Conservation (phyloP, 2,113 vertebrate genomes). For the Amblyornis subalaris region DNA sequence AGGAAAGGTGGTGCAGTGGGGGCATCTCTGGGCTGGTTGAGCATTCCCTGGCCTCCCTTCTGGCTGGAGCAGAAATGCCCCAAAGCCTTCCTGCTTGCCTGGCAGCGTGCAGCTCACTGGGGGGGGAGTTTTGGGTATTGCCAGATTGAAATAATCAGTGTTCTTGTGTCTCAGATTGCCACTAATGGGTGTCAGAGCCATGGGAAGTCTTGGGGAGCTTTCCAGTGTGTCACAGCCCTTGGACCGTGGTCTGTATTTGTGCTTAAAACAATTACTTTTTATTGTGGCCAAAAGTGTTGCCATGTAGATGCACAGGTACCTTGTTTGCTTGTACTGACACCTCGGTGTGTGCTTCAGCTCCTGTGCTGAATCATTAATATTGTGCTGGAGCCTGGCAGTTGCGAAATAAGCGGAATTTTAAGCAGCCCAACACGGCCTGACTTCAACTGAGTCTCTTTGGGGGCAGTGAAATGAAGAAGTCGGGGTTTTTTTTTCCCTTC, state of each 20-base stretch:
- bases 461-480: background rate
- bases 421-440: background rate
- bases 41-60: background rate
- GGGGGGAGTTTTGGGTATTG: background rate
- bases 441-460: background rate
- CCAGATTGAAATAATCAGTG: background rate
- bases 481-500: background rate
- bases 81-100: background rate
- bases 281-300: background rate
- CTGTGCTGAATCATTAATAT: background rate
- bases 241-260: background rate
- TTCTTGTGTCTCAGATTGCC: background rate
- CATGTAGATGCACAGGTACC: background rate
- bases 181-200: background rate
- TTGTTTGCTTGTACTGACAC: background rate
- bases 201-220: background rate
- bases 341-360: background rate
- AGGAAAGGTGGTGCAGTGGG: fast-evolving
- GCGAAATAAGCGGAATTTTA: background rate
- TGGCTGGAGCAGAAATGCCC: background rate
- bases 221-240: background rate
- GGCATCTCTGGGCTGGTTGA: background rate
- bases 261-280: background rate
- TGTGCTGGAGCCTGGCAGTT: background rate
- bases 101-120: background rate